These are phyloP conservation scores for Mythimna loreyi DNA, from an alignment of 2,888 invertebrate genomes.

Conservation along the genomic window DNA sequence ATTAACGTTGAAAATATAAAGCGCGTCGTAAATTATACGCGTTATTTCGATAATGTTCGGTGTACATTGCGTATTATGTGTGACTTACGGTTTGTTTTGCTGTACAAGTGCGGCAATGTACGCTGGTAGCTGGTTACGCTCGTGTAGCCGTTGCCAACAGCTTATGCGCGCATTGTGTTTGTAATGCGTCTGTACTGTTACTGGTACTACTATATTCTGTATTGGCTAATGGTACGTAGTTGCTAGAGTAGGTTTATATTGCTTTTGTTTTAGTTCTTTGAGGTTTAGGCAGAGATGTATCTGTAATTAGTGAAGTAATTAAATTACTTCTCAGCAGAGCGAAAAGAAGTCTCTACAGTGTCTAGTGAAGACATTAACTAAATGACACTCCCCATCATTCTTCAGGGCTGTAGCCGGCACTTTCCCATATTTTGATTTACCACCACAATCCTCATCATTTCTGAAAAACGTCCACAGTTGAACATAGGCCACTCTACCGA, in stretches of 20 bases:
- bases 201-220: slow-evolving; percentile 21
- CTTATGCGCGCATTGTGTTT: slow-evolving; percentile 36
- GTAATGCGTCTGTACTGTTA: slow-evolving; percentile 22
- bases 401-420: too few relatives aligned
- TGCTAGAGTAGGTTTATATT: background rate
- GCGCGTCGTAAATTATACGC: slow-evolving; percentile 74
- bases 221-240: slow-evolving; percentile 13
- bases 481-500: too few relatives aligned
- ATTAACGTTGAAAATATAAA: slow-evolving; percentile 69
- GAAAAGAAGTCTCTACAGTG: too few relatives aligned
- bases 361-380: too few relatives aligned
- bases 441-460: too few relatives aligned
- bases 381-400: too few relatives aligned
- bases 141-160: slow-evolving; percentile 41
- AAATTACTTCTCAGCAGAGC: too few relatives aligned
- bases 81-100: slow-evolving; percentile 56
- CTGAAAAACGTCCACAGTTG: too few relatives aligned
- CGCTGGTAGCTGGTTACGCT: slow-evolving; percentile 27
- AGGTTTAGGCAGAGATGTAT: too few relatives aligned
- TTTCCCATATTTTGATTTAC: too few relatives aligned
- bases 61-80: slow-evolving; percentile 61
- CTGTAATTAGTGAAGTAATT: too few relatives aligned
- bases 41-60: slow-evolving; percentile 71
- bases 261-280: background rate
- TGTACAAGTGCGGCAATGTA: slow-evolving; percentile 50